These are phyloP conservation scores for Pseudorhombus dupliciocellatus DNA, from an alignment of 2,113 vertebrate species.

Conservation along the genomic window DNA sequence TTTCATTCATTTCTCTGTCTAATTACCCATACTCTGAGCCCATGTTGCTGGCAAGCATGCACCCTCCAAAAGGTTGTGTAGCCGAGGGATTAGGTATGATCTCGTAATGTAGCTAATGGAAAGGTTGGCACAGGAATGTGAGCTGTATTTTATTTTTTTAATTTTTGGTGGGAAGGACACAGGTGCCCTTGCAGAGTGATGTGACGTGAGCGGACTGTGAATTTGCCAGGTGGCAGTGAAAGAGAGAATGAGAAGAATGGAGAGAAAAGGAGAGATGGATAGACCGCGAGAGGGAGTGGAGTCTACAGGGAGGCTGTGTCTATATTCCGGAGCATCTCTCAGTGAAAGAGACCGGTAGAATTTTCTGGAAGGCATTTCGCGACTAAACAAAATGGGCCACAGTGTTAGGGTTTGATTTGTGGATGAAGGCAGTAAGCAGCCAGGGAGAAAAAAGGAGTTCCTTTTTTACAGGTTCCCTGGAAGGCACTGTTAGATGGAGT, in stretches of 20 bases:
- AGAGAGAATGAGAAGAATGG: conserved; percentile 69
- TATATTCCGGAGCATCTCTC: conserved; percentile 63
- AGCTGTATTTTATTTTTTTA: conserved; percentile 57
- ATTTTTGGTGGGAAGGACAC: conserved; percentile 81
- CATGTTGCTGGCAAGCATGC: conserved; percentile 62
- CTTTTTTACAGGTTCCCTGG: conserved; percentile 36
- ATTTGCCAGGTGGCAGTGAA: conserved; percentile 84
- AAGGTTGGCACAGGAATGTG: conserved; percentile 77
- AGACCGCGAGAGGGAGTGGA: conserved; percentile 64
- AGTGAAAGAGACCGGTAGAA: conserved; percentile 57
- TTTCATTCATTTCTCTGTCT: conserved; percentile 72
- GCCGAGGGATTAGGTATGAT: conserved; percentile 72
- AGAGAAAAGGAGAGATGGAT: conserved; percentile 65
- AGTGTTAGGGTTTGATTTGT: conserved; percentile 54
- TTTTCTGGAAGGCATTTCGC: conserved; percentile 58
- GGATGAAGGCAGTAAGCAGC: conserved; percentile 52
- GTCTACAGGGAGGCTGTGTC: conserved; percentile 69
- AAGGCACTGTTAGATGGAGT: conserved; percentile 48
- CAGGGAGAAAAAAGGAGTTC: conserved; percentile 10
- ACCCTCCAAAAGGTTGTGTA: conserved; percentile 62
- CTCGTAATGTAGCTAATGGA: conserved; percentile 80
- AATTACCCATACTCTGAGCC: conserved; percentile 64
- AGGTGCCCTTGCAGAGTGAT: conserved; percentile 85
- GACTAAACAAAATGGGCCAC: conserved; percentile 42
- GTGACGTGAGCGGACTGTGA: conserved; percentile 86